Evolutionary conservation across 2,888 invertebrate genomes (phyloP), one percentile per base, ranked within the genome.

Genomic region (Neocrepidodera transversa): DNA sequence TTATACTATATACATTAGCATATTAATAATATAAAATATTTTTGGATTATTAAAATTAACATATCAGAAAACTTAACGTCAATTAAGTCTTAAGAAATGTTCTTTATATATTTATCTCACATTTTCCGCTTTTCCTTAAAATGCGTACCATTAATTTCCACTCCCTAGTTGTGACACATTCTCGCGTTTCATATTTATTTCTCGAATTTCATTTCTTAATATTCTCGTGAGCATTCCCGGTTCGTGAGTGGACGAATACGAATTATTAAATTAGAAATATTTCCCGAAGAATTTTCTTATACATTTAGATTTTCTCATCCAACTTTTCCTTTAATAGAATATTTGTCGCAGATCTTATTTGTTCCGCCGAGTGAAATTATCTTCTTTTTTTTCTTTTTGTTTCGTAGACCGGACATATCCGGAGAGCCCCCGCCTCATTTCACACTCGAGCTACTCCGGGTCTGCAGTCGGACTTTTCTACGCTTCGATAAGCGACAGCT

Each of bases 391-490:
- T 8, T 45, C 2, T n/a, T 13, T 23, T 3, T 13, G 20, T 18
- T 20, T 13, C 42, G 7, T 8, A 26, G 14, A 3, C 45, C 28
- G 8, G 40, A n/a, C 11, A 18, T 16, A 49, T 67, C 68, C 66
- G 68, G 68, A 68, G 68, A n/a, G n/a, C n/a, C n/a, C 70, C 66
- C 68, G 67, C 65, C 73, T 73, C 73, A 73, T 75, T 75, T 74
- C 74, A 72, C 74, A 73, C 73, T 73, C 70, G 71, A 71, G 55
- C 62, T 64, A 49, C 57, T 60, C 59, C 65, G 67, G 70, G 65
- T 68, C 68, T 66, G 68, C 68, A 52, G 58, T 67, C 65, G 65
- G 69, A 68, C 72, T 72, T 68, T 72, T 68, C 68, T 71, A 60
- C 69, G 72, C 72, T 73, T 62, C 72, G 71, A 71, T 73, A 69